Evolutionary conservation across 2,113 vertebrate species (phyloP), one percentile per base, ranked within the genome.

Genomic region (Thoracochromis brauschi): DNA sequence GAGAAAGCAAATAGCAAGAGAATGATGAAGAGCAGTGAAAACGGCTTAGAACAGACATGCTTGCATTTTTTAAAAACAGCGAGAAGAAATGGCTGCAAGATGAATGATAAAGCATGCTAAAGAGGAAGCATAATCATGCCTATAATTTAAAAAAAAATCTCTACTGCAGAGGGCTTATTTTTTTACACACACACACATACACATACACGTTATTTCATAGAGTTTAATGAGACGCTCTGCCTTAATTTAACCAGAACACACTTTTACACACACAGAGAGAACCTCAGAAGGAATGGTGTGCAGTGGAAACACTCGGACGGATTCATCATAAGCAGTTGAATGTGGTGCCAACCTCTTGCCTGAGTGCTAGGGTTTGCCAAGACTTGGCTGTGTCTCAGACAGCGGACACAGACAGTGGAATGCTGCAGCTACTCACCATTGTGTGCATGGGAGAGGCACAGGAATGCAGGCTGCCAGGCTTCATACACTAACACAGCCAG

Each of bases 381-480:
- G 92, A 90, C 88, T 91, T 86, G 88, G 88, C 90, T 88, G 75
- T 78, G 9, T 90, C 92, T 93, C 94, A 95, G 95, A 95, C 95
- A 94, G 91, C 83, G 83, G 88, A 92, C 94, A 90, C 92, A 95
- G 94, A 93, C 94, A 93, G 87, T 94, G 94, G 95, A 96, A 96
- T 96, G 95, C 94, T 93, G 93, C 92, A 94, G 94, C 94, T 89
- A 91, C 91, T 92, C 87, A 83, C 92, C 92, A 95, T 95, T 96
- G 95, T 96, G 95, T 94, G 84, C 73, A 78, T 78, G 92, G 87
- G 87, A 94, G 86, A 92, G 90, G 92, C 93, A 94, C 87, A 94
- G 95, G 95, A 96, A 96, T 96, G 95, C 93, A 82, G 93, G 92
- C 95, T 92, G 92, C 89, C 93, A 89, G 87, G 93, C 92, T 92